phyloP scores from a whole-genome alignment of 2,888 invertebrate genomes.

The Heliconius ismenius region DNA sequence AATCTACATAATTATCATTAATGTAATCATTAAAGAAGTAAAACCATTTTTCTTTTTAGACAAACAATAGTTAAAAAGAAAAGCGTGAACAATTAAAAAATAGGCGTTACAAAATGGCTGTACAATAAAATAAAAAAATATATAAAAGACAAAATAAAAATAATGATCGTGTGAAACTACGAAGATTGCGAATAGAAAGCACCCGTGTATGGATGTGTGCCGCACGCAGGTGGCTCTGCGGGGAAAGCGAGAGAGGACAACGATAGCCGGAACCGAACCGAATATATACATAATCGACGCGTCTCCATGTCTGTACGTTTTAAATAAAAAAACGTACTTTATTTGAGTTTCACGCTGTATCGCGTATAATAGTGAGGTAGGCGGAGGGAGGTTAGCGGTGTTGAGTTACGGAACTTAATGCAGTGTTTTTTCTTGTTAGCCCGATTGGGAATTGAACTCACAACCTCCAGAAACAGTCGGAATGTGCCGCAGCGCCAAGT shows the following conservation, averaged over 20 bases:
- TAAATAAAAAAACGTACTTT: not conserved
- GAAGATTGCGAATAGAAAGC: conserved; percentile 79
- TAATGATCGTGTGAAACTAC: conserved; percentile 51
- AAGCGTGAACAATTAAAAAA: conserved; percentile 33
- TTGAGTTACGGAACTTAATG: no score
- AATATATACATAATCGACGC: conserved; percentile 47
- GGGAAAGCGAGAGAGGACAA: conserved; percentile 60
- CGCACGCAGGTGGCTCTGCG: conserved; percentile 71
- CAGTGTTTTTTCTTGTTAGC: no score
- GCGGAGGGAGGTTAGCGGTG: no score
- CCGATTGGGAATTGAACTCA: no score
- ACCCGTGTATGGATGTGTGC: conserved; percentile 68
- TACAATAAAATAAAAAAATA: not conserved
- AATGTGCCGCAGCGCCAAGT: no score
- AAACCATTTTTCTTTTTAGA: not conserved
- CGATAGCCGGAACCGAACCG: conserved; percentile 58
- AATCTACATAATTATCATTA: not conserved
- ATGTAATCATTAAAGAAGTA: not conserved
- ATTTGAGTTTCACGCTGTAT: no score
- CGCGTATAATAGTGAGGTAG: no score
- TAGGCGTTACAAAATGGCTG: conserved; percentile 30
- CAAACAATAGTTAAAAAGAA: conserved; percentile 20
- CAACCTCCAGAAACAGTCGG: no score
- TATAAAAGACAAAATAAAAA: conserved; percentile 19
- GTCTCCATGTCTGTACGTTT: conserved; percentile 3